A percentile compares a stretch with the other conserved stretches of the same genome.
phyloP scores from a whole-genome alignment of 2,888 invertebrate genomes.

The Troides helena region DNA sequence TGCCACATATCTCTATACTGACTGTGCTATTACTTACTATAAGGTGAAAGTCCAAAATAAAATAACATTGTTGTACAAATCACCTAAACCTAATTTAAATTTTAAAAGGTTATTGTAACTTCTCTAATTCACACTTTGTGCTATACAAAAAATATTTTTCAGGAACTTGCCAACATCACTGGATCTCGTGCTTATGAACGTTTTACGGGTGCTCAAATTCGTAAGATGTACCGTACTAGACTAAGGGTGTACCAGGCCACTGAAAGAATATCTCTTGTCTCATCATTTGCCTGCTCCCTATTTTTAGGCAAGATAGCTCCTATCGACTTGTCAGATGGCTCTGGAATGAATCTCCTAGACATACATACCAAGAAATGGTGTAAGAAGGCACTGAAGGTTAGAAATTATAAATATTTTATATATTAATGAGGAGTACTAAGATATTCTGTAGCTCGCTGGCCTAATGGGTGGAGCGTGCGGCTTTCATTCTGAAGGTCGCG shows the following conservation, averaged over 20 bases:
- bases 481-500: too few relatives aligned
- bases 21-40: too few relatives aligned
- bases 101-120: too few relatives aligned
- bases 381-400: constrained; percentile 84
- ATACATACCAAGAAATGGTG: constrained; percentile 90
- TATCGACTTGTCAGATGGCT: constrained; percentile 95
- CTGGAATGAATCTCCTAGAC: constrained; percentile 97
- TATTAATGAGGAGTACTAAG: too few relatives aligned
- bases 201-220: constrained; percentile 96
- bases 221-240: constrained; percentile 88
- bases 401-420: constrained; percentile 20
- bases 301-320: constrained; percentile 93
- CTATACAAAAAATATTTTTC: constrained; percentile 26
- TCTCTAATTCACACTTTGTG: too few relatives aligned
- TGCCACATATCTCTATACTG: too few relatives aligned
- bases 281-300: constrained; percentile 94
- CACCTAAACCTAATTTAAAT: too few relatives aligned
- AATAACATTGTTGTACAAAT: too few relatives aligned
- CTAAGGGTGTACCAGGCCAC: constrained; percentile 78
- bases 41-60: too few relatives aligned
- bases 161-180: constrained; percentile 88
- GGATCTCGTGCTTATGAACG: constrained; percentile 94
- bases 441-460: too few relatives aligned
- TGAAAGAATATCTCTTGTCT: constrained; percentile 93
- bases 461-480: too few relatives aligned